These are phyloP conservation scores for Amphiura filiformis DNA, from an alignment of 35 echinoderm and acorn worm genomes.

Conservation along the genomic window DNA sequence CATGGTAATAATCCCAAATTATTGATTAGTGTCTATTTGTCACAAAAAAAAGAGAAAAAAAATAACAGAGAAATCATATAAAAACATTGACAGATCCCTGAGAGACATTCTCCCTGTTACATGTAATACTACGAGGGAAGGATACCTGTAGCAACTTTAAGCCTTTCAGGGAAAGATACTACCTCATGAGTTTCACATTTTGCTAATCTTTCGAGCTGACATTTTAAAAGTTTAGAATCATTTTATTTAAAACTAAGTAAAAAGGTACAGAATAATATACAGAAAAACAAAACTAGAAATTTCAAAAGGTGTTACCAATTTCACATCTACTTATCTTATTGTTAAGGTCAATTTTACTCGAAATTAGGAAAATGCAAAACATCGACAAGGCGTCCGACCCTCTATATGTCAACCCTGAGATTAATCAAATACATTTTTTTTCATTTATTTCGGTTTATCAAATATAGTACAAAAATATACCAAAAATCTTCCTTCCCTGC, in stretches of 20 bases:
- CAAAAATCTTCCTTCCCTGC: conserved; percentile 8
- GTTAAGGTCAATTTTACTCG: not conserved
- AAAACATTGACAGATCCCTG: not conserved
- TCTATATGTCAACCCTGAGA: not conserved
- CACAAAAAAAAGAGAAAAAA: not conserved
- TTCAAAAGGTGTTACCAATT: not conserved
- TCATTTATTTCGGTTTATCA: conserved; percentile 6
- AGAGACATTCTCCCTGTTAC: conserved; percentile 7
- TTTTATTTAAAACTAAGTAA: not conserved
- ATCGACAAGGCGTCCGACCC: not conserved
- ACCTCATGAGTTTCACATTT: not conserved
- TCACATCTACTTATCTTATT: too few species aligned
- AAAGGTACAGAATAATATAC: not conserved
- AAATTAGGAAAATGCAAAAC: not conserved
- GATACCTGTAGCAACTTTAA: not conserved
- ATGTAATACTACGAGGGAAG: conserved; percentile 1
- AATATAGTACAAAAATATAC: conserved; percentile 12
- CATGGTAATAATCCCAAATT: not conserved
- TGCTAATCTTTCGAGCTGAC: not conserved
- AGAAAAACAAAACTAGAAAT: not conserved
- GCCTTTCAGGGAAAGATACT: not conserved
- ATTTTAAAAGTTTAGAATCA: not conserved
- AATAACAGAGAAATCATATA: not conserved
- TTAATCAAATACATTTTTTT: conserved; percentile 6
- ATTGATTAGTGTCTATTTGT: not conserved